Percentiles rank a stretch among this genome's conserved stretches.
Evolutionary conservation across 1,140 invertebrate species (phyloP).

Genomic region (Capitella teleta): DNA sequence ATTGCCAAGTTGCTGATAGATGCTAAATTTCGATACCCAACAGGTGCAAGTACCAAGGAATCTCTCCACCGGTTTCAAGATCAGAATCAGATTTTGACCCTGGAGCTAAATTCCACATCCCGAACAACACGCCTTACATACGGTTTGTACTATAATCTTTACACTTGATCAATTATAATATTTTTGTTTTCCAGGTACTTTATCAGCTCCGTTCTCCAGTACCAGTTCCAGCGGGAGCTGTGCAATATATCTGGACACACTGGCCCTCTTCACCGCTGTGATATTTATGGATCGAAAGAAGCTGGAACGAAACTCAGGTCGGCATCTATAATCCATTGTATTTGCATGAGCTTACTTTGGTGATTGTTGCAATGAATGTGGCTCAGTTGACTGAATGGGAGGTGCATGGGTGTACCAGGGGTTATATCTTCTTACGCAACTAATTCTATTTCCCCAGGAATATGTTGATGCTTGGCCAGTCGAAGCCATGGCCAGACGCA

Average conservation of each 20-base stretch:
- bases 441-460: constrained; percentile 5
- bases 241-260: constrained; percentile 64
- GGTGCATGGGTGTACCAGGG: neutral
- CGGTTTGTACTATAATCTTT: constrained; percentile 13
- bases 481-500: constrained; percentile 65
- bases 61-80: constrained; percentile 28
- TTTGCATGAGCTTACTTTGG: neutral
- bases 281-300: constrained; percentile 66
- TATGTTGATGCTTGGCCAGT: constrained; percentile 65
- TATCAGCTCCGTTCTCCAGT: constrained; percentile 77
- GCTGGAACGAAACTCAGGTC: constrained; percentile 50
- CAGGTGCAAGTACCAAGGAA: constrained; percentile 31
- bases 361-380: neutral
- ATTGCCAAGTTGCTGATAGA: too few relatives aligned
- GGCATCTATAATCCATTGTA: neutral
- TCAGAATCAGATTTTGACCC: constrained; percentile 21
- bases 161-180: neutral
- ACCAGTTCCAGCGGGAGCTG: constrained; percentile 75
- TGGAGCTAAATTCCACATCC: constrained; percentile 27
- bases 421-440: neutral
- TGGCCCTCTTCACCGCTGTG: constrained; percentile 66
- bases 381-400: neutral
- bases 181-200: constrained; percentile 63
- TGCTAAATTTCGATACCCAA: too few relatives aligned
- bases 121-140: constrained; percentile 23